Evolutionary conservation across 2,888 invertebrate genomes (phyloP).

Genomic region (Tiphia femorata): DNA sequence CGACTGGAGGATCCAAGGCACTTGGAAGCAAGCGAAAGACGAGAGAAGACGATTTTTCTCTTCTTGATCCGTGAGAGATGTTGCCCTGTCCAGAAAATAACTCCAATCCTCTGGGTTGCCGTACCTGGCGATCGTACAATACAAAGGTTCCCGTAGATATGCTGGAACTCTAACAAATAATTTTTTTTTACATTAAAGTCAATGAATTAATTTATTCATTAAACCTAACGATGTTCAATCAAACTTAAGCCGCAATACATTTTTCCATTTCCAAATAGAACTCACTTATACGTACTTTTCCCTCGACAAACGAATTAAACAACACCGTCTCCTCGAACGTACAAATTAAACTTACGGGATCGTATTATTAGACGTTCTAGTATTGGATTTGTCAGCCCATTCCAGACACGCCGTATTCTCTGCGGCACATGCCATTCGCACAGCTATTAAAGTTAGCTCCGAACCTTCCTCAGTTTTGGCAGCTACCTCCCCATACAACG

Average conservation of each 20-base stretch:
- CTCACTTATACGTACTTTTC: no score
- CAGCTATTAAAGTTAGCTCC: constrained; percentile 46
- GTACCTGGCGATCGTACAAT: constrained; percentile 55
- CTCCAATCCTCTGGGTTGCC: constrained; percentile 55
- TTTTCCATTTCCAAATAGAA: no score
- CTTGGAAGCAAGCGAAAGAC: constrained; percentile 59
- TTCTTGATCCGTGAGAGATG: constrained; percentile 41
- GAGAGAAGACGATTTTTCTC: constrained; percentile 56
- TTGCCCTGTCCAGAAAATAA: constrained; percentile 48
- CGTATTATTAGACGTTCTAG: no score
- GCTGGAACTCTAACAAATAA: constrained; percentile 49
- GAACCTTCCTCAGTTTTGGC: constrained; percentile 41
- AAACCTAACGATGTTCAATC: no score
- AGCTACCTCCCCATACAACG: constrained; percentile 45
- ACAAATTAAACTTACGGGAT: no score
- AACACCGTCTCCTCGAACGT: no score
- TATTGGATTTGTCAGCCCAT: constrained; percentile 45
- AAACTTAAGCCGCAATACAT: no score
- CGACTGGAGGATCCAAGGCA: constrained; percentile 59
- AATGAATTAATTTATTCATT: no score
- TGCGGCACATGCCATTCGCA: constrained; percentile 53
- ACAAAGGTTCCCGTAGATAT: constrained; percentile 51
- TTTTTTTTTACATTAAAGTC: no score
- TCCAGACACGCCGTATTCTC: constrained; percentile 51
- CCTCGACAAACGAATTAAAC: no score